A percentile compares a stretch with the other conserved stretches of the same genome.
These are phyloP conservation scores for Anorthoa munda DNA, from an alignment of 2,888 invertebrate genomes.

Conservation along the genomic window DNA sequence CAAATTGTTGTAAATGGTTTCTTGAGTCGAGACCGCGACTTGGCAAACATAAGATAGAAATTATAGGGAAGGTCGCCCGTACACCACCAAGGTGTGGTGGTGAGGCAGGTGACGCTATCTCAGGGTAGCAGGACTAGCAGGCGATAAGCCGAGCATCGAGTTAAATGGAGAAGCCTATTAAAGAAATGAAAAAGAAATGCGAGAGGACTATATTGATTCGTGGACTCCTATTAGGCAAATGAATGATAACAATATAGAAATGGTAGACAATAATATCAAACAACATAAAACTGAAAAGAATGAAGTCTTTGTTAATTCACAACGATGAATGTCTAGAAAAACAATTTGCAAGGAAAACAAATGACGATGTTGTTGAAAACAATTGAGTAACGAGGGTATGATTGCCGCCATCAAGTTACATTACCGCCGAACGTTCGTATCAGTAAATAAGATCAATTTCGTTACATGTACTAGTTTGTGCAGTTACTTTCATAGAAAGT, in stretches of 20 bases:
- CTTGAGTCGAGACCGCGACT: background rate
- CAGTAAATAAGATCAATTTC: conserved; percentile 66
- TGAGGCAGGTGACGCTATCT: too few relatives aligned
- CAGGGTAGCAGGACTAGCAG: too few relatives aligned
- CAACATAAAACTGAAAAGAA: background rate
- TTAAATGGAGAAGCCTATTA: too few relatives aligned
- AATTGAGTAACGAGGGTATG: conserved; percentile 61
- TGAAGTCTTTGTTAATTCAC: too few relatives aligned
- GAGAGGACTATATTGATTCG: background rate
- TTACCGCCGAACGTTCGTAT: conserved; percentile 54
- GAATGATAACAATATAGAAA: background rate
- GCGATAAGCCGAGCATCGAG: background rate
- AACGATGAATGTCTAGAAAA: conserved; percentile 20
- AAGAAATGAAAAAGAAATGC: too few relatives aligned
- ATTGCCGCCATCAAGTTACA: conserved; percentile 57
- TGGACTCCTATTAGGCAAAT: background rate
- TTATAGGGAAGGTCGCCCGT: background rate
- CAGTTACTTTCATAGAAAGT: conserved; percentile 52
- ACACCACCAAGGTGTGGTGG: background rate
- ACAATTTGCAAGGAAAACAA: conserved; percentile 41
- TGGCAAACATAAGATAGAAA: background rate
- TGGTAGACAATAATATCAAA: background rate
- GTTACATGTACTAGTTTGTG: conserved; percentile 28
- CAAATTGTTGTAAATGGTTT: background rate
- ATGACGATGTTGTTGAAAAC: conserved; percentile 30